Evolutionary conservation across 1,140 invertebrate genomes (phyloP).

Genomic region (Paraescarpia echinospica): DNA sequence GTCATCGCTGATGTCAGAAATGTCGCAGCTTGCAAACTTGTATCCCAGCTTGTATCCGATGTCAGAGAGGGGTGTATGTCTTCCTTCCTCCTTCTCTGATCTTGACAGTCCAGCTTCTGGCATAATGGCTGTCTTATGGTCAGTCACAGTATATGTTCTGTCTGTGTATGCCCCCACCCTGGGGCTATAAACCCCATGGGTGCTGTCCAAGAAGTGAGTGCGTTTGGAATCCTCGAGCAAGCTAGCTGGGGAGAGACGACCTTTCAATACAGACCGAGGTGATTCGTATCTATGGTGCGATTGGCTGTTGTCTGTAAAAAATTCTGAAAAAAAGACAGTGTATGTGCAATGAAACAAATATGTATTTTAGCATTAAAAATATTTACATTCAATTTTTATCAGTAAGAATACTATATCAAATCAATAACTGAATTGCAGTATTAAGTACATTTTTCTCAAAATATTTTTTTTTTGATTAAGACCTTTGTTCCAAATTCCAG

Average conservation of each 20-base stretch:
- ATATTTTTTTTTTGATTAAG: too few species aligned
- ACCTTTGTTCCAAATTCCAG: too few species aligned
- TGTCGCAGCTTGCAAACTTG: conserved; percentile 10
- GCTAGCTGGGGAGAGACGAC: neutral
- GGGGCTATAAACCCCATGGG: neutral
- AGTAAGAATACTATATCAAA: too few species aligned
- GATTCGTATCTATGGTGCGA: neutral
- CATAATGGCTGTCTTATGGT: too few species aligned
- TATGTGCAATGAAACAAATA: neutral
- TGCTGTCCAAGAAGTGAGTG: neutral
- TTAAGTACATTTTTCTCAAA: too few species aligned
- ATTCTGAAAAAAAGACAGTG: neutral
- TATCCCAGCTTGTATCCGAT: neutral
- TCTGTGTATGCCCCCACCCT: neutral
- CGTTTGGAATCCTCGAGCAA: neutral
- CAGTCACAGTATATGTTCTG: neutral
- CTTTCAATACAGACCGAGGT: neutral
- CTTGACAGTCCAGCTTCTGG: neutral
- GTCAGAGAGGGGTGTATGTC: neutral
- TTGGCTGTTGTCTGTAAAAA: neutral
- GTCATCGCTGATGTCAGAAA: conserved; percentile 1
- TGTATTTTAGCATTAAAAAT: too few species aligned
- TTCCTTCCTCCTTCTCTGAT: neutral
- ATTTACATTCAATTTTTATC: too few species aligned
- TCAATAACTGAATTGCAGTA: too few species aligned